These are phyloP conservation scores for Magallana gigas DNA, from an alignment of 1,140 invertebrate genomes.

Conservation along the genomic window DNA sequence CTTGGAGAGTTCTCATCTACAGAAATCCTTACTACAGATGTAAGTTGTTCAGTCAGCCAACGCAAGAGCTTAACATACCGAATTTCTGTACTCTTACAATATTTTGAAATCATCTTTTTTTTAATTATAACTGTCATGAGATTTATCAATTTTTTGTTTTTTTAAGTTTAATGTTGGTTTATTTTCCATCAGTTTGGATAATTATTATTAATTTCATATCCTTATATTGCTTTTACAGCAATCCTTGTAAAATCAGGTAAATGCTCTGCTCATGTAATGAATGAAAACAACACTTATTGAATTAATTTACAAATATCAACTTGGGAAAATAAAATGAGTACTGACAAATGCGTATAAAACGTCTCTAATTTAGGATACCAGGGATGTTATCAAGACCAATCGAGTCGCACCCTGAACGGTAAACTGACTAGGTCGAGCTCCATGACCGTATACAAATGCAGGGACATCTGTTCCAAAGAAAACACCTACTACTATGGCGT, in stretches of 20 bases:
- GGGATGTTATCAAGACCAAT: conserved; percentile 1
- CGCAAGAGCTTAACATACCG: too few relatives aligned
- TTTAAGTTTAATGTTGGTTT: too few relatives aligned
- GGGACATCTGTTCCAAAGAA: neutral
- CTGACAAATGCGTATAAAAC: neutral
- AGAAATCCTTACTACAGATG: conserved; percentile 3
- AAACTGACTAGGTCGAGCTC: neutral
- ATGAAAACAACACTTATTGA: neutral
- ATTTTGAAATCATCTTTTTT: too few relatives aligned
- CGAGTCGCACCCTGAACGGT: neutral
- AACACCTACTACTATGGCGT: neutral
- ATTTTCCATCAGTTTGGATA: too few relatives aligned
- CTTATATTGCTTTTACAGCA: neutral
- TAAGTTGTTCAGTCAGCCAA: neutral
- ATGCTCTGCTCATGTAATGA: neutral
- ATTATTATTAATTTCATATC: too few relatives aligned
- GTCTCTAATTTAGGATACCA: neutral
- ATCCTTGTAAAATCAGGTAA: conserved; percentile 16
- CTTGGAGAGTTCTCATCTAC: neutral
- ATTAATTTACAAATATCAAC: neutral
- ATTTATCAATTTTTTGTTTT: too few relatives aligned
- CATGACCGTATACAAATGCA: neutral
- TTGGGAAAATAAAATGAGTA: neutral
- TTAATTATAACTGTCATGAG: too few relatives aligned
- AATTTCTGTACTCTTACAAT: too few relatives aligned